These are phyloP conservation scores for Euphydryas editha DNA, from an alignment of 2,888 invertebrate species.

Conservation along the genomic window DNA sequence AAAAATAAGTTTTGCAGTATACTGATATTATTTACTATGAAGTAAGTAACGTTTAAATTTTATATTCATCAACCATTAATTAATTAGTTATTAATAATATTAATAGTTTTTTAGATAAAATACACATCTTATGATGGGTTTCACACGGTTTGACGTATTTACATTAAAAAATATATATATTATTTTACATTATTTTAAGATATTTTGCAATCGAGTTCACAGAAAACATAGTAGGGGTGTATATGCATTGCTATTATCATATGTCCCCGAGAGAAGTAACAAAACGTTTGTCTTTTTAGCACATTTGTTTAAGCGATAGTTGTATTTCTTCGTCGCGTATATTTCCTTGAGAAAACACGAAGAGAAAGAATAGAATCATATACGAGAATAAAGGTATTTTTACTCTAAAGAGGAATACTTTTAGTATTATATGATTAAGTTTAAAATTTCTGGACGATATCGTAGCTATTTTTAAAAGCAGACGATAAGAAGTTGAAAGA, in stretches of 20 bases:
- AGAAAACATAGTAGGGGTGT: conserved; percentile 52
- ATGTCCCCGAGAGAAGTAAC: conserved; percentile 73
- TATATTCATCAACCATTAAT: too few relatives aligned
- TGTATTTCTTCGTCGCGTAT: conserved; percentile 74
- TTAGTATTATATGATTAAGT: background rate
- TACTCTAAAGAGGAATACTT: background rate
- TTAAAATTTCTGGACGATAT: background rate
- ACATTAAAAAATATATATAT: too few relatives aligned
- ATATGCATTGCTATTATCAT: conserved; percentile 76
- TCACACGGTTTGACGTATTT: too few relatives aligned
- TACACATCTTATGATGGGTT: too few relatives aligned
- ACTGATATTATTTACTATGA: too few relatives aligned
- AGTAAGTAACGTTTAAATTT: too few relatives aligned
- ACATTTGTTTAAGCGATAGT: conserved; percentile 79
- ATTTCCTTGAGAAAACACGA: conserved; percentile 61
- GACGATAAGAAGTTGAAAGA: too few relatives aligned
- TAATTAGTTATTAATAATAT: too few relatives aligned
- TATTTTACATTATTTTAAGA: background rate
- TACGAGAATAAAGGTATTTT: conserved; percentile 42
- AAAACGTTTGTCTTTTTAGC: conserved; percentile 82
- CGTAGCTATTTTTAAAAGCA: too few relatives aligned
- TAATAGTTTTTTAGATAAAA: too few relatives aligned
- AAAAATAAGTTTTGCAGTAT: too few relatives aligned
- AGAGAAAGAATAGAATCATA: conserved; percentile 53
- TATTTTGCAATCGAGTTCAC: background rate